Evolutionary conservation across 2,888 invertebrate species (phyloP).

Genomic region (Lottia gigantea): DNA sequence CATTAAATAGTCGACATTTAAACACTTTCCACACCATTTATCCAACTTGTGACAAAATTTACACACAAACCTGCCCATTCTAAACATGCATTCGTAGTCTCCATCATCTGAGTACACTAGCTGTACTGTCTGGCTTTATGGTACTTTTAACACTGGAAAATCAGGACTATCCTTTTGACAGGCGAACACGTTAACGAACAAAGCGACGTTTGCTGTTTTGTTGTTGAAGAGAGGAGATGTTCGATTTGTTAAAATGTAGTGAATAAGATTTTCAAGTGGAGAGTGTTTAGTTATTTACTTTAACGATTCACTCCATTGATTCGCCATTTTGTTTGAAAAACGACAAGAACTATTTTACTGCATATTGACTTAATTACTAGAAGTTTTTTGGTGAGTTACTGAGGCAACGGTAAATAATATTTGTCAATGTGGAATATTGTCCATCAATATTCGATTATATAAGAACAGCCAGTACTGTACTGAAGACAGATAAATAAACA

Average conservation of each 20-base stretch:
- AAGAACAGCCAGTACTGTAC: too few relatives aligned
- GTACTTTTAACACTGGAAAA: not conserved
- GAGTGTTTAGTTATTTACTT: slow-evolving; percentile 8
- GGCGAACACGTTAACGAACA: not conserved
- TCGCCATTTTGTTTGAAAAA: not conserved
- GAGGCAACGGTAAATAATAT: too few relatives aligned
- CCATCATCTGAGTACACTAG: too few relatives aligned
- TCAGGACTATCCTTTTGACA: slow-evolving; percentile 2
- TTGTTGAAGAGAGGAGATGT: not conserved
- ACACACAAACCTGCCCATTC: slow-evolving; percentile 11
- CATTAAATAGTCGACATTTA: slow-evolving; percentile 9
- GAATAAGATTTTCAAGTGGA: slow-evolving; percentile 2
- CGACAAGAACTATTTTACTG: slow-evolving; percentile 4
- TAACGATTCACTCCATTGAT: slow-evolving; percentile 11
- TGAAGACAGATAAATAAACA: too few relatives aligned
- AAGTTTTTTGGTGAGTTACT: too few relatives aligned
- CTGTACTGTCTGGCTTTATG: too few relatives aligned
- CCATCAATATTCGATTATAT: too few relatives aligned
- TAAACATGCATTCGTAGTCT: not conserved
- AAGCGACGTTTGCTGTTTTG: slow-evolving; percentile 4
- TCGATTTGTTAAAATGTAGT: not conserved
- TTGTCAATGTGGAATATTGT: too few relatives aligned
- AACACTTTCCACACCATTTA: not conserved
- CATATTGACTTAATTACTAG: not conserved
- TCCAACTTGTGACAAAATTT: slow-evolving; percentile 11